Evolutionary conservation across 2,888 invertebrate species (phyloP).

Genomic region (Tetranychus truncatus): DNA sequence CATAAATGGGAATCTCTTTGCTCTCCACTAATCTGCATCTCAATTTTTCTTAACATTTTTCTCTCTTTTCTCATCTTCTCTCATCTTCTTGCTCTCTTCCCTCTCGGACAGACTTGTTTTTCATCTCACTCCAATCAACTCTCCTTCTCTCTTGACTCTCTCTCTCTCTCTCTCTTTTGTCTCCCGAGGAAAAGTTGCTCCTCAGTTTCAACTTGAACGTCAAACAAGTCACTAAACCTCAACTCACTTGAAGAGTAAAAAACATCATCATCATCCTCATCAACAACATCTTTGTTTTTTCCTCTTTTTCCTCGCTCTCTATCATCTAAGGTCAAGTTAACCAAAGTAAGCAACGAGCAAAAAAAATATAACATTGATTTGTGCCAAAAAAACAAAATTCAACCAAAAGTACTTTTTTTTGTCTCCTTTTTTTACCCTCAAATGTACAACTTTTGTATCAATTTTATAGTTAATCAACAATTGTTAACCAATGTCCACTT

Average conservation of each 20-base stretch:
- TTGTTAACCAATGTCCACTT: neutral
- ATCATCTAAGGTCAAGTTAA: too few relatives aligned
- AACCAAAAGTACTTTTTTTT: neutral
- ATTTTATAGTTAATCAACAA: neutral
- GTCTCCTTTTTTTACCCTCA: too few relatives aligned
- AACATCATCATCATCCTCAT: neutral
- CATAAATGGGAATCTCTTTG: conserved; percentile 1
- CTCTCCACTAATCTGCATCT: conserved; percentile 5
- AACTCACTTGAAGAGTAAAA: neutral
- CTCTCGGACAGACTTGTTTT: conserved; percentile 8
- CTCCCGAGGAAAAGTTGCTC: conserved; percentile 7
- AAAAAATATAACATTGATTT: neutral
- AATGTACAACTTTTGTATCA: too few relatives aligned
- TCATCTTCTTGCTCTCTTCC: conserved; percentile 9
- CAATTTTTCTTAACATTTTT: neutral
- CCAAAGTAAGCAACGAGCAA: too few relatives aligned
- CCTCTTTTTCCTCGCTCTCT: conserved; percentile 6
- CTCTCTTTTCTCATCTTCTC: conserved; percentile 10
- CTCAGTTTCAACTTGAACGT: neutral
- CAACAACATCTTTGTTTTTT: conserved; percentile 7
- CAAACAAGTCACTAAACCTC: conserved; percentile 6
- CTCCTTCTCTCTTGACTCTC: neutral
- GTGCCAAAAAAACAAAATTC: neutral
- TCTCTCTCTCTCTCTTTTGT: neutral
- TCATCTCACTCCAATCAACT: neutral